A percentile compares a stretch with the other conserved stretches of the same genome.
phyloP scores from a whole-genome alignment of 2,113 vertebrate species.

The Cinclus cinclus region DNA sequence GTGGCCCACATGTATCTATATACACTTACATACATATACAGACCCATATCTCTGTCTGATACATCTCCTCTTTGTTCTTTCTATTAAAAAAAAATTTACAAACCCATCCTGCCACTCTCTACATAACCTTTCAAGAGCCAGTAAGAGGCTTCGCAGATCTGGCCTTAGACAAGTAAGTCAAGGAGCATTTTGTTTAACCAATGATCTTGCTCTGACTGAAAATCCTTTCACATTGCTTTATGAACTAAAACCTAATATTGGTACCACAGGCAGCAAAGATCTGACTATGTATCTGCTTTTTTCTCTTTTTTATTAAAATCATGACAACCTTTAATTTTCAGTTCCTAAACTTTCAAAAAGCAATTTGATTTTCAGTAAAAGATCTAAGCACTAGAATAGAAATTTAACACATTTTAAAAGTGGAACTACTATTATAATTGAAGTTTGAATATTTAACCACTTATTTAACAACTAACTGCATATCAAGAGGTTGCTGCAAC shows the following conservation, averaged over 20 bases:
- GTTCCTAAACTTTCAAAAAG: not conserved
- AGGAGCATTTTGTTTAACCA: not conserved
- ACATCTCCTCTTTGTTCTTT: not conserved
- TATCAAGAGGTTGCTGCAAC: not conserved
- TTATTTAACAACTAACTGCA: not conserved
- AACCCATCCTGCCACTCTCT: not conserved
- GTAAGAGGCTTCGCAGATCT: not conserved
- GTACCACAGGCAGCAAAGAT: not conserved
- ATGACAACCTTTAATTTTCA: not conserved
- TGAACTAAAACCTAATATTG: not conserved
- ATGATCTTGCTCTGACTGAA: not conserved
- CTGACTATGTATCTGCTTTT: not conserved
- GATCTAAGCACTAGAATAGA: not conserved
- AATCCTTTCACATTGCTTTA: not conserved
- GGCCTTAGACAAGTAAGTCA: not conserved
- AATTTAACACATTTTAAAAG: not conserved
- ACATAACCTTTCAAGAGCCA: not conserved
- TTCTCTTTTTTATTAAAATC: not conserved
- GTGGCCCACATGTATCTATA: not conserved
- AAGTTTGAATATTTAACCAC: not conserved
- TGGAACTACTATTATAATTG: not conserved
- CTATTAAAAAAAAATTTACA: not conserved
- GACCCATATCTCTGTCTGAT: rapidly evolving
- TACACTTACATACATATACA: rapidly evolving
- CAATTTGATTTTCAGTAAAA: not conserved